These are phyloP conservation scores for Sinhomidia bicolor DNA, from an alignment of 2,888 invertebrate species.

Conservation along the genomic window DNA sequence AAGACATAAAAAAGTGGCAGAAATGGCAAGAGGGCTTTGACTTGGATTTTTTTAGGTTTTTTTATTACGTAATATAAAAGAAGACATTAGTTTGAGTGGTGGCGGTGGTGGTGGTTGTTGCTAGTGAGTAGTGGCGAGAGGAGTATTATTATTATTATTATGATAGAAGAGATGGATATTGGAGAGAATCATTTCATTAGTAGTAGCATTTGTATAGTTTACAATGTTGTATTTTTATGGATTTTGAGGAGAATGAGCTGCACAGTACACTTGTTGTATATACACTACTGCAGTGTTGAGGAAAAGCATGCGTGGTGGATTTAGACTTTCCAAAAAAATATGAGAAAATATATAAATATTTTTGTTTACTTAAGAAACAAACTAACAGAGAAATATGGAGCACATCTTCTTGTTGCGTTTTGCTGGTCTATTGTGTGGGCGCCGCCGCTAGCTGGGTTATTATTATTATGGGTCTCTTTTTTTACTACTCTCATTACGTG, in stretches of 20 bases:
- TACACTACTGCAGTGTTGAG: too few relatives aligned
- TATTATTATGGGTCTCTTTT: background rate
- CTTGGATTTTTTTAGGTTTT: constrained; percentile 38
- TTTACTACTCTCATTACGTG: background rate
- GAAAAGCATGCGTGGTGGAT: too few relatives aligned
- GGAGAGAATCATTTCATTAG: constrained; percentile 21
- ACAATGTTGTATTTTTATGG: too few relatives aligned
- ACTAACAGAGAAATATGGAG: background rate
- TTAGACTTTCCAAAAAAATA: too few relatives aligned
- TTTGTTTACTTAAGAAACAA: background rate
- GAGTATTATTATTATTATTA: too few relatives aligned
- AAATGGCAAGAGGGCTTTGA: constrained; percentile 61
- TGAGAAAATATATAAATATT: background rate
- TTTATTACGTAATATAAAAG: constrained; percentile 57
- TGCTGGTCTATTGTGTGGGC: constrained; percentile 20
- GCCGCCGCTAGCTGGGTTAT: too few relatives aligned
- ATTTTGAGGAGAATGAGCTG: too few relatives aligned
- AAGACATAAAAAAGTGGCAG: constrained; percentile 50
- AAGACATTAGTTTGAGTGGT: constrained; percentile 24
- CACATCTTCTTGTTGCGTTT: too few relatives aligned
- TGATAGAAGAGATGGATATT: background rate
- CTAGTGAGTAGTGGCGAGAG: background rate
- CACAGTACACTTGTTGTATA: too few relatives aligned
- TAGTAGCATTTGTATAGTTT: too few relatives aligned
- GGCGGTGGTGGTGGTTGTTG: background rate